Conservation (phyloP, 2,797 vertebrate species). For the Uromys caudimaculatus region DNA sequence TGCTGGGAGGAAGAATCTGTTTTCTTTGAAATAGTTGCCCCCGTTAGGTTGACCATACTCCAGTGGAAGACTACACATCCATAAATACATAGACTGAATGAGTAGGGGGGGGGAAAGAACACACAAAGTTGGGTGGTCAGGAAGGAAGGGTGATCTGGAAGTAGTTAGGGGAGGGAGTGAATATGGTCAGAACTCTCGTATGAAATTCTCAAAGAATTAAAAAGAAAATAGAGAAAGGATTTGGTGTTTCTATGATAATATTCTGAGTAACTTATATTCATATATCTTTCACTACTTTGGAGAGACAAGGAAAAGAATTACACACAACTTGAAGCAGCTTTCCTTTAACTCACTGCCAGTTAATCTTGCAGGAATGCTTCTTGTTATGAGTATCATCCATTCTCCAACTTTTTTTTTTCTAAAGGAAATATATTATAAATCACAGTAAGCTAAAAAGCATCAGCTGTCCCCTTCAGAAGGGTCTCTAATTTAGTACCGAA, state of each 20-base stretch:
- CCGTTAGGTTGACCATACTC: not conserved
- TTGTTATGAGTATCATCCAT: not conserved
- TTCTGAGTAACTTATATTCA: not conserved
- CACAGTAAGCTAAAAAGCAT: conserved; percentile 28
- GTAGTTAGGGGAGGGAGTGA: too few relatives aligned
- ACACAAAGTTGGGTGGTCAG: not conserved
- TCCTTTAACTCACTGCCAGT: conserved; percentile 17
- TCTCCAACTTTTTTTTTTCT: not conserved
- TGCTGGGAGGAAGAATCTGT: too few relatives aligned
- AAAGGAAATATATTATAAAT: conserved; percentile 52
- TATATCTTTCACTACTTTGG: conserved; percentile 35
- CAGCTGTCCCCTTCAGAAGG: not conserved
- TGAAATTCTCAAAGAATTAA: not conserved
- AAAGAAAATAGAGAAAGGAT: not conserved
- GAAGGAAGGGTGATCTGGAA: not conserved
- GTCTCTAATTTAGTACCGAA: conserved; percentile 10
- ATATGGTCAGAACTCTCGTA: not conserved
- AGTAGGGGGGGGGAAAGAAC: not conserved
- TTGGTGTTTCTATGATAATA: conserved; percentile 26
- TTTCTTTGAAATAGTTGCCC: not conserved
- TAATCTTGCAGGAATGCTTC: conserved; percentile 50
- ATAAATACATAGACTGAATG: not conserved
- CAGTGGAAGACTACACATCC: not conserved
- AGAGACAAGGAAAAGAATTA: conserved; percentile 51
- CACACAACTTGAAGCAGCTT: not conserved